A percentile compares a stretch with the other conserved stretches of the same genome.
phyloP scores from a whole-genome alignment of 2,797 vertebrate species.

The Sphenodon punctatus region DNA sequence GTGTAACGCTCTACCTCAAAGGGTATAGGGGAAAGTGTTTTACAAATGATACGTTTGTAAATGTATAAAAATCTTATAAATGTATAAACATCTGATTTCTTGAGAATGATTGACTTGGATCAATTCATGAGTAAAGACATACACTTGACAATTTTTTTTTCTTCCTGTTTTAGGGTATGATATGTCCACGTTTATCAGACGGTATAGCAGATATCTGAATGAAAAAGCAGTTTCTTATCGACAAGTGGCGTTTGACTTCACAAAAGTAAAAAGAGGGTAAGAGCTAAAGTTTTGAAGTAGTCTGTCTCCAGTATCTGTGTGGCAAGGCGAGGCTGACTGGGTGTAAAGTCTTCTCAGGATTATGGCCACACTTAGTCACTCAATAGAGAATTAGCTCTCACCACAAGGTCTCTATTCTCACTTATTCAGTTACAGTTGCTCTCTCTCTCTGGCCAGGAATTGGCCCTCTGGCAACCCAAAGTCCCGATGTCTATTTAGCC shows the following conservation, averaged over 20 bases:
- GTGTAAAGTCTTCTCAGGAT: too few relatives aligned
- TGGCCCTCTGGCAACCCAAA: too few relatives aligned
- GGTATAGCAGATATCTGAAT: conserved; percentile 98
- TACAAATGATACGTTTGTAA: background rate
- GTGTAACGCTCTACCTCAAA: background rate
- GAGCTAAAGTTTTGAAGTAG: conserved; percentile 26
- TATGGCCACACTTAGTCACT: too few relatives aligned
- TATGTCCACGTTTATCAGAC: conserved; percentile 98
- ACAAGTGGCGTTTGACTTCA: conserved; percentile 99
- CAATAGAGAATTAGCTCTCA: too few relatives aligned
- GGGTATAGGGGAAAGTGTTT: background rate
- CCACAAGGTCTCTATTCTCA: too few relatives aligned
- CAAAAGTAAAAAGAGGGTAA: conserved; percentile 99
- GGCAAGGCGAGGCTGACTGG: background rate
- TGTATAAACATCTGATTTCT: too few relatives aligned
- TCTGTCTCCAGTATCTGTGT: background rate
- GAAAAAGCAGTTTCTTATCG: conserved; percentile 99
- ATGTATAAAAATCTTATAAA: background rate
- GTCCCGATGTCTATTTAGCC: too few relatives aligned
- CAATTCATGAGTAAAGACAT: too few relatives aligned
- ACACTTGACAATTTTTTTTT: conserved; percentile 26
- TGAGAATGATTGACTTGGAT: background rate
- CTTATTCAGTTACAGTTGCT: too few relatives aligned
- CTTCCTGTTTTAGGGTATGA: conserved; percentile 86
- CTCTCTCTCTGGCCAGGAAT: too few relatives aligned